Base-by-base conservation (phyloP, 2,797 vertebrate genomes). In the Chelonia mydas region DNA sequence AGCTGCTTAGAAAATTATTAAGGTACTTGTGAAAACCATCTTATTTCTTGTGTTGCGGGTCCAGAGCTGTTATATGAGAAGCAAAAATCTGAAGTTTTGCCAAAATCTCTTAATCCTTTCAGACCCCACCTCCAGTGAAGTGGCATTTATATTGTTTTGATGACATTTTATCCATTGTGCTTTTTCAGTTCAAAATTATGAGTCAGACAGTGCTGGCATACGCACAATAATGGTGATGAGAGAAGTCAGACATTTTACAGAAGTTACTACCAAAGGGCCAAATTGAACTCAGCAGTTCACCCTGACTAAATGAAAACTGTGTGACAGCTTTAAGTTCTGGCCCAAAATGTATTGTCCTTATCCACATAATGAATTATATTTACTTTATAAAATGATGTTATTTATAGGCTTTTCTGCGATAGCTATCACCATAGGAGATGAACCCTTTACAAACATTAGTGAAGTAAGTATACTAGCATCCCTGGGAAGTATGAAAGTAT, bases 231-330 rank as follows among this genome's bases (percentile, higher is more conserved):
- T 77, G 55, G 68, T n/a, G 84, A 37, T 41, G n/a, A 88, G 54
- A 47, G 27, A 95, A 41, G 3, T 88, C 81, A 82, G 37, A 94
- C 31, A 92, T 77, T 91, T 84, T 79, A n/a, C 88, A 93, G 31
- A 76, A 68, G 55, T 31, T 92, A 68, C 6, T 37, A 28, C 37
- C 54, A 53, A 45, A 87, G 28, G 41, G 83, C 76, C 92, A 89
- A 90, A 89, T 2, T 16, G 17, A 92, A 19, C 31, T 57, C 12
- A 92, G 59, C 65, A n/a, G 61, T 41, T n/a, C 88, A 1, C 0
- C 77, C 41, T 88, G 61, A 89, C 84, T 91, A 89, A 93, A 59
- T 80, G 72, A 88, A 53, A 87, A 88, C 89, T 41, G 2, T 7
- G n/a, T 90, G n/a, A 11, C 87, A 72, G 28, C 68, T 72, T 41